Evolutionary conservation across 2,113 vertebrate species (phyloP).

Genomic region (Mus pahari): DNA sequence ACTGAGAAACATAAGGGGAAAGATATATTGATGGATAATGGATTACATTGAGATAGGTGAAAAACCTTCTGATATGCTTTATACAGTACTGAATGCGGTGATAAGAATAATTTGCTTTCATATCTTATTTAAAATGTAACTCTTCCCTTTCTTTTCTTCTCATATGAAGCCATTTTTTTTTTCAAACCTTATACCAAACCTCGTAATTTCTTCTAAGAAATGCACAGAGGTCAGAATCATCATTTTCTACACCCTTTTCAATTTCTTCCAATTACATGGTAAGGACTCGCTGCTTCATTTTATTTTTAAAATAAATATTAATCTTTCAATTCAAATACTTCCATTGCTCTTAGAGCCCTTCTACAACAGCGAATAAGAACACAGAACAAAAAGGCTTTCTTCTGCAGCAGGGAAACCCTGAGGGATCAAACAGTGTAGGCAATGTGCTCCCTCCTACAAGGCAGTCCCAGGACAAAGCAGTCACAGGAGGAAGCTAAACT

Average conservation of each 20-base stretch:
- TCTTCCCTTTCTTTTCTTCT: background rate
- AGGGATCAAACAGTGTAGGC: background rate
- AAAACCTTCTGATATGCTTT: background rate
- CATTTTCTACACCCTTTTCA: background rate
- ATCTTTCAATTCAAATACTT: conserved; percentile 42
- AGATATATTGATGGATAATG: background rate
- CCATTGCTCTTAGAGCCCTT: background rate
- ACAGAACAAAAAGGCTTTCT: background rate
- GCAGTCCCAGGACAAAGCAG: background rate
- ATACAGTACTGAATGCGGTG: background rate
- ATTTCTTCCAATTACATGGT: conserved; percentile 17
- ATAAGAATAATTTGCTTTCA: background rate
- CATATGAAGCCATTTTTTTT: background rate
- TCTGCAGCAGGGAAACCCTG: background rate
- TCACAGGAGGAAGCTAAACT: background rate
- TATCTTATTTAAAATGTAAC: background rate
- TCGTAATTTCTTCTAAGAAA: background rate
- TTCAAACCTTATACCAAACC: background rate
- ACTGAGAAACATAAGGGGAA: background rate
- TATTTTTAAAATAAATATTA: background rate
- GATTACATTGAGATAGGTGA: background rate
- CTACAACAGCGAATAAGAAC: background rate
- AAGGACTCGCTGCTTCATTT: background rate
- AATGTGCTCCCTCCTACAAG: background rate
- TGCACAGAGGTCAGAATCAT: background rate